A percentile compares a stretch with the other conserved stretches of the same genome.
These are phyloP conservation scores for Bombylius discolor DNA, from an alignment of 2,888 invertebrate species.

Conservation along the genomic window DNA sequence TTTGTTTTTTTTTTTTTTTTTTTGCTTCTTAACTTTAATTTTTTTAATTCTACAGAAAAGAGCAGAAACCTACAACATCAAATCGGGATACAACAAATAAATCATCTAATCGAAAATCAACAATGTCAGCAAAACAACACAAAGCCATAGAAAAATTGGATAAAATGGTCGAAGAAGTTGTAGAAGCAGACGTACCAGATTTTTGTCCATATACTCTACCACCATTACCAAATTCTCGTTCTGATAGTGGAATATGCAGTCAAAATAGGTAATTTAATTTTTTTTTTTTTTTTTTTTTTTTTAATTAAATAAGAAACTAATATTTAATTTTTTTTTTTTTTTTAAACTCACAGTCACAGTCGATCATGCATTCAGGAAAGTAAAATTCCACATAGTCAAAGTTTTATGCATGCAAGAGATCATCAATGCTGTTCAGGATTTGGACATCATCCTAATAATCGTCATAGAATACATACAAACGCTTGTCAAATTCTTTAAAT, in stretches of 20 bases:
- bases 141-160: conserved; percentile 36
- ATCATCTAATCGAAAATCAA: conserved; percentile 27
- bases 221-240: conserved; percentile 29
- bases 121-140: conserved; percentile 32
- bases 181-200: conserved; percentile 30
- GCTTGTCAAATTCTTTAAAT: conserved; percentile 30
- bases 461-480: conserved; percentile 30
- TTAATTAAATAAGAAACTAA: neutral
- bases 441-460: conserved; percentile 24
- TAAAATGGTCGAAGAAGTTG: conserved; percentile 36
- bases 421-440: conserved; percentile 35
- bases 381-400: conserved; percentile 32
- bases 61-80: conserved; percentile 30
- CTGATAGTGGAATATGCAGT: conserved; percentile 31
- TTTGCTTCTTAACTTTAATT: too few relatives aligned
- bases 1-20: too few relatives aligned
- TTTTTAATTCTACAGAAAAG: too few relatives aligned
- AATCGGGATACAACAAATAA: conserved; percentile 33
- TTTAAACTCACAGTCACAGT: conserved; percentile 18
- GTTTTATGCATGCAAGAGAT: conserved; percentile 29
- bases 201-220: conserved; percentile 24
- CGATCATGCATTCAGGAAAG: conserved; percentile 19
- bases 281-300: neutral
- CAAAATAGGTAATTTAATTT: conserved; percentile 17
- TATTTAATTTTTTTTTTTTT: too few relatives aligned